Conservation (phyloP, 1,140 invertebrate species). For the Maconellicoccus hirsutus region DNA sequence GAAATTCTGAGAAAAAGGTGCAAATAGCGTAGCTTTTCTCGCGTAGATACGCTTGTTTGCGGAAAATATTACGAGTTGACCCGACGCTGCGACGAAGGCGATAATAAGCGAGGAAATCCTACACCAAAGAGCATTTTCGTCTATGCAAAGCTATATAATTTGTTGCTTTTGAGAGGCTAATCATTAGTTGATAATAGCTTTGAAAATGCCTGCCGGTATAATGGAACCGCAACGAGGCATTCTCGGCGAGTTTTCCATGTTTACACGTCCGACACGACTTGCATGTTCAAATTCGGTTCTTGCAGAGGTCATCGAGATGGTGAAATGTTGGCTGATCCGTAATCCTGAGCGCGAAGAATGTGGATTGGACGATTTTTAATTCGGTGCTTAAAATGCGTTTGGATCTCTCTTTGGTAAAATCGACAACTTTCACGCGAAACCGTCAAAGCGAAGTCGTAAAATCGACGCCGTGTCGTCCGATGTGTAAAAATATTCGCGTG, state of each 20-base stretch:
- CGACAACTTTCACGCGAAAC: slow-evolving; percentile 1
- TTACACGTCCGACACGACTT: background rate
- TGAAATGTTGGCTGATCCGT: background rate
- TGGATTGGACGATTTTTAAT: no score
- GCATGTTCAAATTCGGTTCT: background rate
- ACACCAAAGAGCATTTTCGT: background rate
- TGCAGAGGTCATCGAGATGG: background rate
- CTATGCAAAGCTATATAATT: background rate
- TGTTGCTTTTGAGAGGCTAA: background rate
- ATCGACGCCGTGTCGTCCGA: background rate
- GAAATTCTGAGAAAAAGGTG: no score
- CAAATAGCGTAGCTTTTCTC: no score
- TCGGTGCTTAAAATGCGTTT: background rate
- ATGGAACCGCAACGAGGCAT: no score
- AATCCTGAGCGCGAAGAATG: no score
- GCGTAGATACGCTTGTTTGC: no score
- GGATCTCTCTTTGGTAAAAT: background rate
- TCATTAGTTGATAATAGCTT: background rate
- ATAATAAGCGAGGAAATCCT: background rate
- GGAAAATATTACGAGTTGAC: no score
- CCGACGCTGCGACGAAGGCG: background rate
- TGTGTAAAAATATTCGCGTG: background rate
- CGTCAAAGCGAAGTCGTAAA: slow-evolving; percentile 1
- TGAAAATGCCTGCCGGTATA: background rate
- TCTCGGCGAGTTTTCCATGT: no score